A percentile compares a stretch with the other conserved stretches of the same genome.
Conservation (phyloP, 2,113 vertebrate species). For the Hippoglossus stenolepis region DNA sequence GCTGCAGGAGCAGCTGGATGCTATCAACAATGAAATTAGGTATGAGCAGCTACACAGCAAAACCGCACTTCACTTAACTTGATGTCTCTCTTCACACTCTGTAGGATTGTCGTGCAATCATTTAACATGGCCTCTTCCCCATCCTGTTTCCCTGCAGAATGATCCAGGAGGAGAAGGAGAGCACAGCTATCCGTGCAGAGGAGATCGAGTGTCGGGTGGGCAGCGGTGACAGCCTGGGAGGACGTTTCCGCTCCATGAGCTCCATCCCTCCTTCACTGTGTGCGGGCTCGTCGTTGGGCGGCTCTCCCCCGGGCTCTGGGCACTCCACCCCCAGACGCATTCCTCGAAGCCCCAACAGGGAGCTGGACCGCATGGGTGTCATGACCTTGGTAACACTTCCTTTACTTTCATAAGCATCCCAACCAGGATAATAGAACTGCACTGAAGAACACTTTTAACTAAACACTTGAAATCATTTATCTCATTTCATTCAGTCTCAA, state of each 20-base stretch:
- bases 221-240: constrained; percentile 88
- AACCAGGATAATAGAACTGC: too few relatives aligned
- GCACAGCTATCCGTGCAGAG: constrained; percentile 91
- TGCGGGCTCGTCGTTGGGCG: constrained; percentile 81
- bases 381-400: constrained; percentile 90
- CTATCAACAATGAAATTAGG: constrained; percentile 96
- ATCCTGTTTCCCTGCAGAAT: constrained; percentile 77
- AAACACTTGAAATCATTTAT: too few relatives aligned
- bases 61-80: not conserved
- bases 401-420: not conserved
- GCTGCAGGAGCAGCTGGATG: constrained; percentile 98
- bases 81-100: too few relatives aligned
- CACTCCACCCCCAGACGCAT: constrained; percentile 89
- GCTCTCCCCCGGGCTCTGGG: constrained; percentile 92
- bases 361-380: constrained; percentile 93
- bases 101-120: too few relatives aligned
- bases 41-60: not conserved
- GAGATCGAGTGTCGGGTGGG: constrained; percentile 95
- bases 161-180: constrained; percentile 99
- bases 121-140: not conserved
- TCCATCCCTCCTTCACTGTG: constrained; percentile 85
- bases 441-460: too few relatives aligned
- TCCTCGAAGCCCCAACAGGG: constrained; percentile 91
- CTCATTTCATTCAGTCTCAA: too few relatives aligned
- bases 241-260: constrained; percentile 88